Evolutionary conservation across 2,113 vertebrate species (phyloP).

Genomic region (Pelodiscus sinensis): DNA sequence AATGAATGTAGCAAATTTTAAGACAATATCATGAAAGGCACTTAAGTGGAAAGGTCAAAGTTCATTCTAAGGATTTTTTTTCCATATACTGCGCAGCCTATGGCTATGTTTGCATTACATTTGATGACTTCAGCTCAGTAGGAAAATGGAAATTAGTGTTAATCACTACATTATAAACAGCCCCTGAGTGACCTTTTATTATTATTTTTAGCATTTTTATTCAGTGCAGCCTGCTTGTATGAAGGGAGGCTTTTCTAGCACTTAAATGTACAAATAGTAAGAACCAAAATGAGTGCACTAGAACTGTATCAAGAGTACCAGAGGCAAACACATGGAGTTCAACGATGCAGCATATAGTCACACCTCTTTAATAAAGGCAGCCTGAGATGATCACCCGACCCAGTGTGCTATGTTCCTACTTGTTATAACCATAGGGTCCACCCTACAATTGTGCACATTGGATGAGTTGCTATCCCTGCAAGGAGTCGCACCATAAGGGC

Average conservation of each 20-base stretch:
- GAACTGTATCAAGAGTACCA: background rate
- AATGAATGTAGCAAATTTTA: background rate
- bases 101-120: accelerated
- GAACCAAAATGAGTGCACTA: background rate
- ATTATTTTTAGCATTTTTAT: background rate
- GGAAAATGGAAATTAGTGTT: accelerated
- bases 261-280: background rate
- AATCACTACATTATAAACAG: accelerated
- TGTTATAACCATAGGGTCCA: background rate
- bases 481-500: background rate
- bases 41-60: accelerated
- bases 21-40: background rate
- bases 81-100: accelerated
- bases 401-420: background rate
- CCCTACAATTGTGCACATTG: background rate
- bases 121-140: accelerated
- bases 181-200: background rate
- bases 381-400: background rate
- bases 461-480: background rate
- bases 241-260: background rate
- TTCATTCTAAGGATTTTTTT: accelerated
- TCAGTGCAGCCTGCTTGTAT: background rate
- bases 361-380: background rate
- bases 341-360: background rate
- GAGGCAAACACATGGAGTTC: background rate